Evolutionary conservation across 2,113 vertebrate genomes (phyloP), one percentile per base, ranked within the genome.

Genomic region (Ammospiza caudacuta): DNA sequence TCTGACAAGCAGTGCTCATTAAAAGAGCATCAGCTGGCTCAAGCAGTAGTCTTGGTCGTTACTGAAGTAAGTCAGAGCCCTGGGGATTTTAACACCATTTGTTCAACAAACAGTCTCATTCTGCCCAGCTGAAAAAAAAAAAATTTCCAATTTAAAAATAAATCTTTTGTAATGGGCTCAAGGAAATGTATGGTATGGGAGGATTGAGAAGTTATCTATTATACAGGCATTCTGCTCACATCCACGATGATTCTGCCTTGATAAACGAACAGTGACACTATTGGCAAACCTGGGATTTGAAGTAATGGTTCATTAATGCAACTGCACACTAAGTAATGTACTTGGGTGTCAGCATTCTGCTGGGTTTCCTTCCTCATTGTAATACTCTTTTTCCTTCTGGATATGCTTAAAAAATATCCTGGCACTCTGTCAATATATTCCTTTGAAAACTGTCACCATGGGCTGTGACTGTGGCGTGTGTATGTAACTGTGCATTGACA

Each of bases 1-100:
- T 95, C 92, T 95, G 94, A 98, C 97, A 97, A 96, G 96, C 87
- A 87, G 75, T 0, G 4, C 91, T 98, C 97, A 97, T 97, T 97
- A 97, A 95, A 89, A 91, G 75, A 87, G 93, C 46, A 94, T 96
- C 79, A 94, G 75, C 76, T 77, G 80, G 69, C 87, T 94, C 69
- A 87, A 92, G 89, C 82, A 91, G 69, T 68, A 87, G 80, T 74
- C 85, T 94, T 84, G 87, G 93, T 85, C 80, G 46, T 82, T 90
- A 96, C 4, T 39, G 43, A 87, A 93, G 94, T 88, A 84, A 97
- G 86, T 70, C 87, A 73, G 83, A 88, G 83, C 82, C 83, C 79
- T 41, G 89, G 92, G 92, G 80, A 67, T 84, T 94, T 97, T 96
- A 97, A 93, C 89, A 90, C 64, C 70, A 92, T 97, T 98, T 97